Base-by-base conservation (phyloP, 1,140 invertebrate genomes). In the Radopholus similis region DNA sequence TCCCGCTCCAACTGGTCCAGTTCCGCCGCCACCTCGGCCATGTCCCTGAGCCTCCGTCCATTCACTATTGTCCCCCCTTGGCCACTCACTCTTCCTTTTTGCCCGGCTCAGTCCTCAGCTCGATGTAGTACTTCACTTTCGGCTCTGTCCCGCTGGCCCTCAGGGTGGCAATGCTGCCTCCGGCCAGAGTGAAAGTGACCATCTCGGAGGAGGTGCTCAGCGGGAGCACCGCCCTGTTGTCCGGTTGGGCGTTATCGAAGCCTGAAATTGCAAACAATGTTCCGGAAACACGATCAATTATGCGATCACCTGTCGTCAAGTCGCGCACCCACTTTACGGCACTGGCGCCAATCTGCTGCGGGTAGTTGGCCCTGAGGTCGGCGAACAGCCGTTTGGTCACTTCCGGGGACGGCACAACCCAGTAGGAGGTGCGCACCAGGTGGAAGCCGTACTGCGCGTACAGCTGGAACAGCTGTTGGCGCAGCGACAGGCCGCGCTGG, bases 61-160 rank as follows among this genome's bases (percentile, higher is more conserved):
- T 59, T 65, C 23, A 37, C 18, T 56, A 21, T 35, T 56, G 18
- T 56, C 5, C 9, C n/a, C 76, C 73, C 13, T 35, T 75, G 4
- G 23, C 28, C 30, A 54, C 65, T 32, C 64, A 77, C 65, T 75
- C 69, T 64, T 76, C 47, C 1, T 69, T 67, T 11, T 75, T 82
- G 66, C 80, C 79, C 13, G 79, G 73, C 21, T 70, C 72, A n/a
- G 79, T 82, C 11, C 66, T 75, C 57, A 94, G 86, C 85, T 98
- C 95, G 0, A 91, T 90, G 84, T 97, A 97, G 83, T 95, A 97
- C 85, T 97, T 97, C 64, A 97, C 88, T 85, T 99, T 99, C 18
- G 95, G 95, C 84, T 99, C 96, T 0, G 96, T 99, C 21, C 96
- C 96, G 85, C 93, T 96, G 0, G 94, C 95, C 71, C 96, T 87